Percentiles rank a stretch among this genome's conserved stretches.
Evolutionary conservation across 2,888 invertebrate genomes (phyloP).

Genomic region (Deilephila porcellus): DNA sequence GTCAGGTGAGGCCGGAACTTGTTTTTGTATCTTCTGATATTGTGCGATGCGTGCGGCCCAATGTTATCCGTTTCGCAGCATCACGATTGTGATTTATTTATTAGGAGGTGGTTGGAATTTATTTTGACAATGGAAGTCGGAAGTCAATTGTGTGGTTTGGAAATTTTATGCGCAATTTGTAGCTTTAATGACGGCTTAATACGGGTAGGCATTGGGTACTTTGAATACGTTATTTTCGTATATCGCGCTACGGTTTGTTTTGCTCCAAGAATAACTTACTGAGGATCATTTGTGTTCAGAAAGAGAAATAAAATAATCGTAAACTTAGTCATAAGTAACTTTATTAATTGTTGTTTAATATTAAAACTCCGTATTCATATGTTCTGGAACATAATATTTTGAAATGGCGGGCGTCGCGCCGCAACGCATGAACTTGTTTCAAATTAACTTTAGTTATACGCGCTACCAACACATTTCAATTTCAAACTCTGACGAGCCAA

Average conservation of each 20-base stretch:
- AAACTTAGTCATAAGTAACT: neutral
- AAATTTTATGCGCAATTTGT: neutral
- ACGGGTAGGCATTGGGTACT: too few species aligned
- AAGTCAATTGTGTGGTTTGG: neutral
- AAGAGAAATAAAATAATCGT: conserved; percentile 2
- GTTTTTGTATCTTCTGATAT: conserved; percentile 39
- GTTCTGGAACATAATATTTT: neutral
- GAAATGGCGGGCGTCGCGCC: neutral
- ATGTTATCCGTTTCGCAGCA: neutral
- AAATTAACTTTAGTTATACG: neutral
- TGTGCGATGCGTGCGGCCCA: neutral
- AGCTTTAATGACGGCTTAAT: neutral
- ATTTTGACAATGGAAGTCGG: neutral
- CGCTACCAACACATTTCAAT: neutral
- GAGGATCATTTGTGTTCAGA: too few species aligned
- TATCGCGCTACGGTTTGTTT: too few species aligned
- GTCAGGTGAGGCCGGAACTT: conserved; percentile 51
- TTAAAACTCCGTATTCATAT: neutral
- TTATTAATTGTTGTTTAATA: neutral
- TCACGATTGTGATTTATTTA: neutral
- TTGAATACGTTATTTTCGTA: neutral
- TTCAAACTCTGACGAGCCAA: neutral
- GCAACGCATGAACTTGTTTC: neutral
- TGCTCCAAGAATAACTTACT: too few species aligned
- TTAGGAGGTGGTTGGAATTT: neutral